Evolutionary conservation across 2,113 vertebrate species (phyloP).

Genomic region (Ursus arctos): DNA sequence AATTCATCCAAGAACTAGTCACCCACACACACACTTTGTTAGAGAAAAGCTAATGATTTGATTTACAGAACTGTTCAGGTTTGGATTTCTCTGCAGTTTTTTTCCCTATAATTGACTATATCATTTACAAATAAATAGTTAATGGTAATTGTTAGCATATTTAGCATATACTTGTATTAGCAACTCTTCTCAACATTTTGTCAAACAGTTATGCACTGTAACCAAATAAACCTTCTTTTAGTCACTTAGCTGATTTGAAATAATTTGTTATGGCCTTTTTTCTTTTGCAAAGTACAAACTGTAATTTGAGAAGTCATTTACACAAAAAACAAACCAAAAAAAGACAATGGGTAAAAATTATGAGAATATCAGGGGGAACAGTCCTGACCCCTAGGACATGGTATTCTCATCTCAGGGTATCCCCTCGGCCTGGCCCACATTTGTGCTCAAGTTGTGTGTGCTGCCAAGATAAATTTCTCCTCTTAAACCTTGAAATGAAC

Average conservation of each 20-base stretch:
- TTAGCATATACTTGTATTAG: conserved; percentile 26
- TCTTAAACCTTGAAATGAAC: not conserved
- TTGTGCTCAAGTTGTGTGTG: not conserved
- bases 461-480: conserved; percentile 21
- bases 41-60: not conserved
- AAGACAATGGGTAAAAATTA: conserved; percentile 6
- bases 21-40: not conserved
- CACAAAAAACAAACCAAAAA: not conserved
- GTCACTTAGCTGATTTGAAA: conserved; percentile 24
- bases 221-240: conserved; percentile 55
- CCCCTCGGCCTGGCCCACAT: not conserved
- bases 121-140: conserved; percentile 23
- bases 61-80: not conserved
- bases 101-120: not conserved
- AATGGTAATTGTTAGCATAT: not conserved
- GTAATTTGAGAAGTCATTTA: conserved; percentile 48
- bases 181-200: conserved; percentile 43
- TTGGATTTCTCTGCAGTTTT: not conserved
- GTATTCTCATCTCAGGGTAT: not conserved
- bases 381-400: not conserved
- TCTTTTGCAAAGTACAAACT: conserved; percentile 47
- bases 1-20: conserved; percentile 7
- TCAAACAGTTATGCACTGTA: not conserved
- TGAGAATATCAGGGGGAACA: not conserved
- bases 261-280: not conserved